These are phyloP conservation scores for Platalea minor DNA, from an alignment of 2,797 vertebrate genomes.

Conservation along the genomic window DNA sequence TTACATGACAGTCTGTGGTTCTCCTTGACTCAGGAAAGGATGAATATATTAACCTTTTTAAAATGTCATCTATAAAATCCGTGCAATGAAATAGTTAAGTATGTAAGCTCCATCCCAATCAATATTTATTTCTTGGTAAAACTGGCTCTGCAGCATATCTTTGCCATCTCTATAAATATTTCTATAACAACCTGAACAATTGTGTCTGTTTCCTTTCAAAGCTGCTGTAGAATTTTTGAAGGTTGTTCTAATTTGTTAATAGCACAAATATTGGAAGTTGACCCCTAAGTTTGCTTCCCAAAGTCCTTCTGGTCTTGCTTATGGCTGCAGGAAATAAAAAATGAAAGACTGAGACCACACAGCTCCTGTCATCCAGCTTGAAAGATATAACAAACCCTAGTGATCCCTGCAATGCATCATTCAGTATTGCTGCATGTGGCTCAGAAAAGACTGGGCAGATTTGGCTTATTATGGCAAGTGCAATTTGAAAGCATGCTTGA, in stretches of 20 bases:
- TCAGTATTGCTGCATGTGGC: neutral
- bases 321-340: neutral
- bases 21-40: neutral
- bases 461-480: neutral
- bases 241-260: neutral
- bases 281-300: neutral
- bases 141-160: neutral
- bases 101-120: neutral
- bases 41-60: slow-evolving; percentile 34
- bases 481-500: neutral
- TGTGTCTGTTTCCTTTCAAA: neutral
- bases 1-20: neutral
- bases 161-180: neutral
- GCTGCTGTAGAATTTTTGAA: neutral
- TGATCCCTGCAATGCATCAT: neutral
- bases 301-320: neutral
- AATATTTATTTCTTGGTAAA: slow-evolving; percentile 5
- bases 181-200: neutral
- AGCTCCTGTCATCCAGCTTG: neutral
- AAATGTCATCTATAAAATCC: slow-evolving; percentile 8
- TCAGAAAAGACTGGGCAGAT: neutral
- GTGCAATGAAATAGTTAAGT: slow-evolving; percentile 24
- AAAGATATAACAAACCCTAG: neutral
- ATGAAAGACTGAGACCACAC: neutral
- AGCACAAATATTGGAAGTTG: neutral